Percentiles rank a stretch among this genome's conserved stretches.
These are phyloP conservation scores for Halisarca cf. caerulea DNA, from an alignment of 37 sponge, comb jelly and placozoan genomes.

Conservation along the genomic window DNA sequence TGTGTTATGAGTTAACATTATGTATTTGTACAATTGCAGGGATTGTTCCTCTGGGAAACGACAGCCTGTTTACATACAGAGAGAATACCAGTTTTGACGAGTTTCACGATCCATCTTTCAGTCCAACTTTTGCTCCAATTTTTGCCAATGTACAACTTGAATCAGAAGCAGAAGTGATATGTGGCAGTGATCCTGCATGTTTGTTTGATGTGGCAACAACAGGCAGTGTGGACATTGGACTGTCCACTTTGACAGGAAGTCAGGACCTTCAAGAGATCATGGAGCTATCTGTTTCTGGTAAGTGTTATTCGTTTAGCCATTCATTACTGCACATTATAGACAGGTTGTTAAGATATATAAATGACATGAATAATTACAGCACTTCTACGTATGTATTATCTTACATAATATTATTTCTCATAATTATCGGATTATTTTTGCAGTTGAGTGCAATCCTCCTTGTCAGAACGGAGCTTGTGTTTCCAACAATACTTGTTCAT, in stretches of 20 bases:
- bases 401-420: no score
- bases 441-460: slow-evolving; percentile 44
- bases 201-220: slow-evolving; percentile 65
- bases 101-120: slow-evolving; percentile 50
- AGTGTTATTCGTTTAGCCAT: not conserved
- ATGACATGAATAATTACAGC: no score
- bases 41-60: slow-evolving; percentile 36
- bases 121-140: slow-evolving; percentile 39
- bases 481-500: slow-evolving; percentile 29
- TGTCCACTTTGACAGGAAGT: slow-evolving; percentile 38
- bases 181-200: slow-evolving; percentile 48
- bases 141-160: slow-evolving; percentile 45
- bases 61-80: slow-evolving; percentile 53
- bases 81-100: slow-evolving; percentile 23
- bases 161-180: slow-evolving; percentile 40
- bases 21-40: slow-evolving; percentile 36
- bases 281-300: slow-evolving; percentile 34
- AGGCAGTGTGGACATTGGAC: slow-evolving; percentile 52
- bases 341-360: no score
- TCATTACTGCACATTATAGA: not conserved
- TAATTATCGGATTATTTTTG: not conserved
- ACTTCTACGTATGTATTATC: no score
- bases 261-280: slow-evolving; percentile 27
- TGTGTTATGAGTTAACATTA: no score
- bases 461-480: slow-evolving; percentile 51